These are phyloP conservation scores for Psettodes erumei DNA, from an alignment of 2,113 vertebrate species.

Conservation along the genomic window DNA sequence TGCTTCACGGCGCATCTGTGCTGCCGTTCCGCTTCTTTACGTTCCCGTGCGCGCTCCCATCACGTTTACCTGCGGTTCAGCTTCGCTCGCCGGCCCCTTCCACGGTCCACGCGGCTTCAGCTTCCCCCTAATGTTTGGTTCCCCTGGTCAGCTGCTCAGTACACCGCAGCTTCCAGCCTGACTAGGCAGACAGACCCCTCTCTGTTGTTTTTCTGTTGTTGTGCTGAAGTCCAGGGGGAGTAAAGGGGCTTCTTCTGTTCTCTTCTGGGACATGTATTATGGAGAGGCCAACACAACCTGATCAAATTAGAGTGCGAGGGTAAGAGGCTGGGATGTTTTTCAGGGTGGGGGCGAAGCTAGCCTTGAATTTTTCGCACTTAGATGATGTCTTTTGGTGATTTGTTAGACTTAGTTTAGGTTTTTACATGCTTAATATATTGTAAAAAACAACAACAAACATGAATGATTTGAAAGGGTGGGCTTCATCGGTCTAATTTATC, in stretches of 20 bases:
- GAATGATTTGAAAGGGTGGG: constrained; percentile 1
- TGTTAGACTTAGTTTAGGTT: not conserved
- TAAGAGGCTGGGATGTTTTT: constrained; percentile 65
- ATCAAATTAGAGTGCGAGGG: constrained; percentile 78
- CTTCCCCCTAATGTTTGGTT: constrained; percentile 75
- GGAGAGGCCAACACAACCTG: constrained; percentile 78
- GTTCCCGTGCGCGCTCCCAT: constrained; percentile 9
- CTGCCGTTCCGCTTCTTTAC: not conserved
- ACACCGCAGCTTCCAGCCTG: constrained; percentile 72
- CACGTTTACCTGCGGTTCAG: constrained; percentile 30
- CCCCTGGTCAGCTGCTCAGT: constrained; percentile 78
- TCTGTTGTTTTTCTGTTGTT: constrained; percentile 82
- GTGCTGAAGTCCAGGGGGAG: constrained; percentile 74
- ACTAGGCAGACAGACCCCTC: constrained; percentile 75
- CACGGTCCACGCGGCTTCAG: constrained; percentile 60
- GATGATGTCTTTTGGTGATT: not conserved
- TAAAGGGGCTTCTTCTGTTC: constrained; percentile 80
- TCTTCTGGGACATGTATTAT: constrained; percentile 77
- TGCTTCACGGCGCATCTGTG: constrained; percentile 3
- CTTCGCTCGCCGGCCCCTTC: constrained; percentile 49
- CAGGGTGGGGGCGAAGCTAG: constrained; percentile 16
- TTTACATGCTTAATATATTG: constrained; percentile 9
- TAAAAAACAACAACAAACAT: constrained; percentile 23
- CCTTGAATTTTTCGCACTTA: constrained; percentile 38
- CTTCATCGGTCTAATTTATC: not conserved